Evolutionary conservation across 2,113 vertebrate genomes (phyloP), one percentile per base, ranked within the genome.

Genomic region (Pachycephala philippinensis): DNA sequence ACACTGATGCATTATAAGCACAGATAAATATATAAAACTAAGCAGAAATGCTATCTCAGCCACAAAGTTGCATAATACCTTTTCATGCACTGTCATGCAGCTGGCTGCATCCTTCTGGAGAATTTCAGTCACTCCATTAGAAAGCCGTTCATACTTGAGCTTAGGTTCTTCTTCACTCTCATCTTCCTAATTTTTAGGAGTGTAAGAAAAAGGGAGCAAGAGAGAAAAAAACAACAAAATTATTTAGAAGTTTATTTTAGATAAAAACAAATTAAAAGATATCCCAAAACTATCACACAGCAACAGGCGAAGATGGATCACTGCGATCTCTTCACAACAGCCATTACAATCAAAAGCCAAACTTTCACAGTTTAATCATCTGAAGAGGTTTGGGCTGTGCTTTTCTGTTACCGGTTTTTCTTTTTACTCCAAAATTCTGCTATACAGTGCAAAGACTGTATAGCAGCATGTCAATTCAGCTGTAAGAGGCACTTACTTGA

Each of bases 101-200:
- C 99, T 99, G 93, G 99, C 99, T 40, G 99, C 99, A 95, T 99
- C 99, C 64, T 99, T 99, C 97, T 99, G 99, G 54, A 99, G 99
- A 97, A 99, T 99, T 94, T 99, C 99, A 4, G 98, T 99, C 93
- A 99, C 99, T 27, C 99, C 99, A 88, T 99, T 99, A 96, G 99
- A 98, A 95, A 99, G 98, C 5, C 99, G 98, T 95, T 99, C 99
- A 44, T 99, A 99, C 96, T 99, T 99, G 89, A 99, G 97, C 90
- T 99, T 99, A 45, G 99, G 99, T 75, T 99, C 99, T 97, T 99
- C 99, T 98, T 99, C 99, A 18, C 99, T 99, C 89, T 99, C 99
- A 97, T 99, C 99, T 96, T 99, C 99, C 99, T 99, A 87, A 86
- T 50, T 80, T 96, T 61, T 94, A 59, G 37, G 5, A 40, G 79